Evolutionary conservation across 2,888 invertebrate species (phyloP).

Genomic region (Standfussiana lucernea): DNA sequence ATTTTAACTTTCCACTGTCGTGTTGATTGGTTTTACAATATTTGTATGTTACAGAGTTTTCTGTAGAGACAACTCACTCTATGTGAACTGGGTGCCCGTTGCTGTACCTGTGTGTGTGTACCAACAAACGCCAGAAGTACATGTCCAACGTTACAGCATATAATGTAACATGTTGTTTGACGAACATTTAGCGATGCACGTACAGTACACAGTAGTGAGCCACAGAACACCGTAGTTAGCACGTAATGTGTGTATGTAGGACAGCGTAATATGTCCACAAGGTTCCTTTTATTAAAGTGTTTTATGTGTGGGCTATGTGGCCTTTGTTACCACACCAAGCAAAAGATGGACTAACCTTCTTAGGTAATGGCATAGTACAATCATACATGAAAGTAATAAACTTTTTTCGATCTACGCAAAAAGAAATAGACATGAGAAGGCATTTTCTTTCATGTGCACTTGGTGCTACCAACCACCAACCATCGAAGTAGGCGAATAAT

Average conservation of each 20-base stretch:
- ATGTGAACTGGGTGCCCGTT: neutral
- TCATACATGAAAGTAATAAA: no score
- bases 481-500: neutral
- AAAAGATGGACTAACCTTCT: neutral
- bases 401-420: no score
- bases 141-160: constrained; percentile 27
- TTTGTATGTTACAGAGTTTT: no score
- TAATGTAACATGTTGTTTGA: constrained; percentile 52
- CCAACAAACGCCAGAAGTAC: neutral
- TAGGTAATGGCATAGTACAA: no score
- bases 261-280: constrained; percentile 73
- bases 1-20: no score
- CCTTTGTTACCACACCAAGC: neutral
- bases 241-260: constrained; percentile 67
- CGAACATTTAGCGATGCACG: constrained; percentile 49
- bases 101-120: neutral
- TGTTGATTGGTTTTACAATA: no score
- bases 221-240: constrained; percentile 52
- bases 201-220: constrained; percentile 5
- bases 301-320: constrained; percentile 15
- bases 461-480: neutral
- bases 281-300: constrained; percentile 54
- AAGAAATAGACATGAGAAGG: no score
- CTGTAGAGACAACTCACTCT: neutral
- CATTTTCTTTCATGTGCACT: neutral